A percentile compares a stretch with the other conserved stretches of the same genome.
phyloP scores from a whole-genome alignment of 2,113 vertebrate species.

The Azemiops feae region DNA sequence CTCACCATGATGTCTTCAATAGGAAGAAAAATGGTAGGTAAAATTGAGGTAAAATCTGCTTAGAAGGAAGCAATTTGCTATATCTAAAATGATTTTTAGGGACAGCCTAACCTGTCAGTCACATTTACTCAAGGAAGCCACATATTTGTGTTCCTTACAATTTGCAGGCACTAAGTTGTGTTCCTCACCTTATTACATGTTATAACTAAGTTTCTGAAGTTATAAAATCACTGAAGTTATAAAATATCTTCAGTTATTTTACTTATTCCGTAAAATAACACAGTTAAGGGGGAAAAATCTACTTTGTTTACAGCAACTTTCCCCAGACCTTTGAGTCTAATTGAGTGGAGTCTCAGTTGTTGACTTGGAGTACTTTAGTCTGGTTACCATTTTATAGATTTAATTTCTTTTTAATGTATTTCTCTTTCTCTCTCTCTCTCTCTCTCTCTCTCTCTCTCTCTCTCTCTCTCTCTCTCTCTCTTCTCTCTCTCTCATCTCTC shows the following conservation, averaged over 20 bases:
- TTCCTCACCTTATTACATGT: background rate
- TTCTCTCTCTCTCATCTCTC: too few relatives aligned
- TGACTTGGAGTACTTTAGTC: background rate
- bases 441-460: too few relatives aligned
- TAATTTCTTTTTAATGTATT: background rate
- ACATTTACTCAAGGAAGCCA: background rate
- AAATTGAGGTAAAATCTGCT: slow-evolving; percentile 12
- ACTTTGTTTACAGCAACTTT: background rate
- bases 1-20: background rate
- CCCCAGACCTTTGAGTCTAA: background rate
- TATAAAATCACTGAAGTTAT: background rate
- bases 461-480: too few relatives aligned
- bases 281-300: background rate
- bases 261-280: background rate
- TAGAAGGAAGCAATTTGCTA: background rate
- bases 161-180: background rate
- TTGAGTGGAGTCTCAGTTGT: background rate
- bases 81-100: background rate
- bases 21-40: background rate
- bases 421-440: background rate
- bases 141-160: background rate
- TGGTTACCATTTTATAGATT: background rate
- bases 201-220: background rate
- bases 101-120: background rate
- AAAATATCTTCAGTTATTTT: background rate